Evolutionary conservation across 2,888 invertebrate species (phyloP).

Genomic region (Phania funesta): DNA sequence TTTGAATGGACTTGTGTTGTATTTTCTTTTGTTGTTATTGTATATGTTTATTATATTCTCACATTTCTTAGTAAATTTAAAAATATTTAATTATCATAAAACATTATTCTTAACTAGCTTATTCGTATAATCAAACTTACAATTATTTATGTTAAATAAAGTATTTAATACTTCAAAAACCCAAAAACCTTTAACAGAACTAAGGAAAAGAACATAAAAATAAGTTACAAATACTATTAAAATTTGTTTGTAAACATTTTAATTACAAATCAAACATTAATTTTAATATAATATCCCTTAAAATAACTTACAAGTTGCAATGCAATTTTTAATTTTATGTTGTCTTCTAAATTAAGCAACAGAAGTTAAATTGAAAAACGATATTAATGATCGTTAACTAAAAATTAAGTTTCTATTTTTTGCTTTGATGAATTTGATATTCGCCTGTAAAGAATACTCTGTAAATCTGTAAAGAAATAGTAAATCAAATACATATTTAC

Average conservation of each 20-base stretch:
- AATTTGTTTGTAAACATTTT: too few relatives aligned
- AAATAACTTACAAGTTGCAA: conserved; percentile 10
- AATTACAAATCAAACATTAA: background rate
- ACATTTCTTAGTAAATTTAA: background rate
- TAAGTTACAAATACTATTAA: background rate
- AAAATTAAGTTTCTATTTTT: background rate
- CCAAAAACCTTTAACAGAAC: background rate
- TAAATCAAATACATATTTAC: conserved; percentile 6
- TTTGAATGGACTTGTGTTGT: background rate
- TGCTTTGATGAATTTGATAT: background rate
- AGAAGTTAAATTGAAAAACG: background rate
- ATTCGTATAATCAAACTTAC: background rate
- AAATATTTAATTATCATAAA: background rate
- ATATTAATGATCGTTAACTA: background rate
- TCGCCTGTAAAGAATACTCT: conserved; percentile 11
- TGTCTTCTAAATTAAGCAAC: conserved; percentile 14
- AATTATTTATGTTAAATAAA: conserved; percentile 29
- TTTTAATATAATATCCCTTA: background rate
- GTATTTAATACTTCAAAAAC: conserved; percentile 38
- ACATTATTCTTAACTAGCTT: conserved; percentile 12
- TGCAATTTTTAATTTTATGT: conserved; percentile 6
- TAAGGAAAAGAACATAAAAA: background rate
- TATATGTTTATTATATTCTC: conserved; percentile 1
- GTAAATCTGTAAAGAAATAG: conserved; percentile 57
- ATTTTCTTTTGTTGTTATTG: conserved; percentile 1